Evolutionary conservation across 2,888 invertebrate genomes (phyloP).

Genomic region (Arrhopalites spinosus): DNA sequence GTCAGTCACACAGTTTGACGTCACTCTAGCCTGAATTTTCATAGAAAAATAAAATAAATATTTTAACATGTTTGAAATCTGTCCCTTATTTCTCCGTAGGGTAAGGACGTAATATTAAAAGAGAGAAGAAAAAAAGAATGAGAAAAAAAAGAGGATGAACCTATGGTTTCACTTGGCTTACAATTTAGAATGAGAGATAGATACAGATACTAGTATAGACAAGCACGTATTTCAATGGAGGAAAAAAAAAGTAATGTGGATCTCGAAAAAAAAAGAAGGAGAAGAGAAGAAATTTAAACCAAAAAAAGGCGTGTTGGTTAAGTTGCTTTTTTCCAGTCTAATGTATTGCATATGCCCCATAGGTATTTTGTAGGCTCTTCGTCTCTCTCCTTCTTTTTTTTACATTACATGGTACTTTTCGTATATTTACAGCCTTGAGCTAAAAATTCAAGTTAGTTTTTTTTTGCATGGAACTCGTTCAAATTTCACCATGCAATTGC

Average conservation of each 20-base stretch:
- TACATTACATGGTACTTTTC: background rate
- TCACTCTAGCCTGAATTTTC: background rate
- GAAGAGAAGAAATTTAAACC: background rate
- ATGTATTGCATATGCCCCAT: background rate
- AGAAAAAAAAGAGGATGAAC: background rate
- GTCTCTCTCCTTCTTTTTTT: background rate
- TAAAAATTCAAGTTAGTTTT: background rate
- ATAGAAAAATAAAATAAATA: constrained; percentile 21
- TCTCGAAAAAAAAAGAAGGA: background rate
- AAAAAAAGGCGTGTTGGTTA: no score
- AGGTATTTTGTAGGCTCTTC: constrained; percentile 12
- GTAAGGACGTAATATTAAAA: no score
- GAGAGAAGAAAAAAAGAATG: background rate
- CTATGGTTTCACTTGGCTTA: background rate
- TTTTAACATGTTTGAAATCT: constrained; percentile 25
- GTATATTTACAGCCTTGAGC: background rate
- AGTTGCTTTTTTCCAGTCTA: no score
- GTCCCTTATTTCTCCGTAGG: background rate
- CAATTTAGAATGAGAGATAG: no score
- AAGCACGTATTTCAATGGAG: constrained; percentile 4
- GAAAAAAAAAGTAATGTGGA: background rate
- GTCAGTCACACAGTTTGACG: background rate
- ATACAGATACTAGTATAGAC: background rate
- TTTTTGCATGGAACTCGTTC: background rate
- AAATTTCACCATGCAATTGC: background rate